Conservation (phyloP, 2,888 invertebrate genomes). For the Rosalia funebris region DNA sequence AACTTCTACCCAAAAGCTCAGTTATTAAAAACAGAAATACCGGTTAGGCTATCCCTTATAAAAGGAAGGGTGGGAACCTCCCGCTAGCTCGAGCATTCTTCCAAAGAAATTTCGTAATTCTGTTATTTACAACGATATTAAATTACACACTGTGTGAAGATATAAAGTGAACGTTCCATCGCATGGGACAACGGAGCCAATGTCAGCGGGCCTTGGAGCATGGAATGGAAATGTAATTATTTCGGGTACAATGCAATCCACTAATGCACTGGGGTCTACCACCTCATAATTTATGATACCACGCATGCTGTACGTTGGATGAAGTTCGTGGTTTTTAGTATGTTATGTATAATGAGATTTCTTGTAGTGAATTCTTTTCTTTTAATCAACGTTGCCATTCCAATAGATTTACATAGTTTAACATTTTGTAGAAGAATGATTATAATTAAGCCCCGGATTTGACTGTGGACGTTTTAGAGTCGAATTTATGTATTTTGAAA, state of each 20-base stretch:
- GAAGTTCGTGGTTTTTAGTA: too few relatives aligned
- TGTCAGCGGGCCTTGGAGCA: conserved; percentile 16
- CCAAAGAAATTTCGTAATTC: background rate
- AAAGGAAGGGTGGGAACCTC: too few relatives aligned
- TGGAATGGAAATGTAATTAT: conserved; percentile 33
- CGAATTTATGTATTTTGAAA: too few relatives aligned
- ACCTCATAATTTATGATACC: conserved; percentile 5
- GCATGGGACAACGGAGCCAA: conserved; percentile 7
- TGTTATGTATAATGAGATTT: too few relatives aligned
- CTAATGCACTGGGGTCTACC: conserved; percentile 13
- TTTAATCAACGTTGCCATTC: too few relatives aligned
- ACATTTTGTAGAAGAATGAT: too few relatives aligned
- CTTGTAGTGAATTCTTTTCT: too few relatives aligned
- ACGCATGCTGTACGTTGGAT: background rate
- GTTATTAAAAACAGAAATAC: too few relatives aligned
- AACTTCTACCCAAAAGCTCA: background rate
- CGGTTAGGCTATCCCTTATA: too few relatives aligned
- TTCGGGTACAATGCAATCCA: conserved; percentile 21
- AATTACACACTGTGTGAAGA: conserved; percentile 10
- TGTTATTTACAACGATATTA: conserved; percentile 1
- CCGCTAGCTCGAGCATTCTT: background rate
- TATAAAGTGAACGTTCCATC: conserved; percentile 2
- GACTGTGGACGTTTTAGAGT: too few relatives aligned
- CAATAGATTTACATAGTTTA: too few relatives aligned
- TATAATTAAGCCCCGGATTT: too few relatives aligned